phyloP scores from a whole-genome alignment of 2,888 invertebrate genomes.

The Phymatocera aterrima region DNA sequence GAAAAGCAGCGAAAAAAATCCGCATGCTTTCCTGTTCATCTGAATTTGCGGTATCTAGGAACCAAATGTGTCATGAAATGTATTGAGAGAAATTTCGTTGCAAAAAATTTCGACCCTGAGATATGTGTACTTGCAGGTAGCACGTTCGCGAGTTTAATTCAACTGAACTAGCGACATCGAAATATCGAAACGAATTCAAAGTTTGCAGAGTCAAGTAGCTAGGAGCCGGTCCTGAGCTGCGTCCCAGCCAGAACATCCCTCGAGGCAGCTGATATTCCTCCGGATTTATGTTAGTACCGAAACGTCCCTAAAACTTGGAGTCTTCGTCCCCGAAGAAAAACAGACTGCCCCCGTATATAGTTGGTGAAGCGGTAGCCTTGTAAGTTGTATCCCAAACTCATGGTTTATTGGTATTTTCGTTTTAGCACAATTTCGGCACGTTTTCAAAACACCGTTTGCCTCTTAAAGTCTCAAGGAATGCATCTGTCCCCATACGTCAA shows the following conservation, averaged over 20 bases:
- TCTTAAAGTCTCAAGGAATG: constrained; percentile 56
- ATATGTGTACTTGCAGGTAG: too few species aligned
- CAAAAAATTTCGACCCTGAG: too few species aligned
- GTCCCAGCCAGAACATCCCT: constrained; percentile 8
- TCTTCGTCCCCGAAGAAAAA: constrained; percentile 43
- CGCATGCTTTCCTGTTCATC: too few species aligned
- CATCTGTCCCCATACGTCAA: constrained; percentile 63
- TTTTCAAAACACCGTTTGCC: constrained; percentile 64
- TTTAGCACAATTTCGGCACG: constrained; percentile 65
- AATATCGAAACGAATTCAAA: neutral
- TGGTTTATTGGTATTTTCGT: constrained; percentile 50
- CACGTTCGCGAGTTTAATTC: neutral
- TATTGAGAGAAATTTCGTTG: too few species aligned
- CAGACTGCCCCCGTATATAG: constrained; percentile 42
- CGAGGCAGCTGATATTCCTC: constrained; percentile 46
- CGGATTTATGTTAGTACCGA: constrained; percentile 44
- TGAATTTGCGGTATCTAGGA: too few species aligned
- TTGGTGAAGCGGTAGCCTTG: constrained; percentile 35
- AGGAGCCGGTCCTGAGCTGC: neutral
- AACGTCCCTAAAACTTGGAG: constrained; percentile 18
- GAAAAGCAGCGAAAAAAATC: too few species aligned
- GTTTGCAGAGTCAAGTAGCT: constrained; percentile 5
- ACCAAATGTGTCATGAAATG: too few species aligned
- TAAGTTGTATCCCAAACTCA: constrained; percentile 24
- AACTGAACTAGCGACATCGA: neutral